phyloP scores from a whole-genome alignment of 2,888 invertebrate genomes.

The Zygogramma bicolorata region DNA sequence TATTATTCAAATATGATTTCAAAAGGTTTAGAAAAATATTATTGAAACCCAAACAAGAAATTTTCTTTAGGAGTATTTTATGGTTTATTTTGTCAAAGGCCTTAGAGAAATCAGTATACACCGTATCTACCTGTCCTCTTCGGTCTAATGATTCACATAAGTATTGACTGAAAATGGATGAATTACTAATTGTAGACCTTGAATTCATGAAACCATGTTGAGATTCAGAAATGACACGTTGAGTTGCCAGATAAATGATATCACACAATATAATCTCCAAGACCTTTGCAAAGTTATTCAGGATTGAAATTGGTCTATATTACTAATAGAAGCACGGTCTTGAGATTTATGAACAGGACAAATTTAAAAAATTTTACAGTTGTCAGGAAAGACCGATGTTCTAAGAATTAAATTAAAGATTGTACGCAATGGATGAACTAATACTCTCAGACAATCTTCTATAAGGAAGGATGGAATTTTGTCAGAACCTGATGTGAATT shows the following conservation, averaged over 20 bases:
- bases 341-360: too few species aligned
- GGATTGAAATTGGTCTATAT: not conserved
- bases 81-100: slow-evolving; percentile 16
- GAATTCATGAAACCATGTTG: slow-evolving; percentile 23
- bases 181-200: slow-evolving; percentile 15
- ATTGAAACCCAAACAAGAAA: slow-evolving; percentile 5
- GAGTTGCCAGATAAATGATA: slow-evolving; percentile 16
- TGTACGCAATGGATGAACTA: not conserved
- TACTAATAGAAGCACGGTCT: too few species aligned
- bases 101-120: slow-evolving; percentile 10
- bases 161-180: slow-evolving; percentile 7
- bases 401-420: not conserved
- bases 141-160: slow-evolving; percentile 1
- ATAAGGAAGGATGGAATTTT: too few species aligned
- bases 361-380: not conserved
- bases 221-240: slow-evolving; percentile 11
- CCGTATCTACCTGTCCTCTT: not conserved
- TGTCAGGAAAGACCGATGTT: slow-evolving; percentile 1
- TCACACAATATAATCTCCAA: slow-evolving; percentile 2
- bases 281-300: not conserved
- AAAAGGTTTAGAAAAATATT: not conserved
- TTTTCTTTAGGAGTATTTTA: slow-evolving; percentile 11
- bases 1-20: slow-evolving; percentile 14
- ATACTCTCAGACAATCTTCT: too few species aligned
- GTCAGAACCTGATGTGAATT: too few species aligned